Evolutionary conservation across 2,113 vertebrate genomes (phyloP).

Genomic region (Camarhynchus parvulus): DNA sequence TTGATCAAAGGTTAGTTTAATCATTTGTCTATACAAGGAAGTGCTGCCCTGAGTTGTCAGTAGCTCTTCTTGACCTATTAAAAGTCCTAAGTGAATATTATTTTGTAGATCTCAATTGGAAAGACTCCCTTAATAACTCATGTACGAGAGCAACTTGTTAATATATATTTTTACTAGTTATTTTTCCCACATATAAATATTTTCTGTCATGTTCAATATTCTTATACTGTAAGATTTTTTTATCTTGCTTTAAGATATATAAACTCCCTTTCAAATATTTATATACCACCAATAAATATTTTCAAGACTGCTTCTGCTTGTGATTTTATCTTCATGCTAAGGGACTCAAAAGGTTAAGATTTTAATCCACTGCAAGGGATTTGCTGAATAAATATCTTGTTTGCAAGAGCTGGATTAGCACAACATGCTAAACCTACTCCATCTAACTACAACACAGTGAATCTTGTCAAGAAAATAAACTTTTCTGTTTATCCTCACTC

Average conservation of each 20-base stretch:
- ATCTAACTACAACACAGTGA: neutral
- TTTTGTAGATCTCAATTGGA: neutral
- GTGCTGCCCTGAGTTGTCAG: neutral
- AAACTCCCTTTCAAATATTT: neutral
- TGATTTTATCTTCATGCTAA: constrained; percentile 22
- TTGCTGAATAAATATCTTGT: constrained; percentile 43
- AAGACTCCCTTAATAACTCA: neutral
- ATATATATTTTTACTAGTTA: neutral
- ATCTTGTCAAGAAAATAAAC: constrained; percentile 43
- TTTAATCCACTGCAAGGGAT: constrained; percentile 31
- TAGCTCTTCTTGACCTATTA: neutral
- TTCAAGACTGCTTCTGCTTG: neutral
- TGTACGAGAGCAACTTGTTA: neutral
- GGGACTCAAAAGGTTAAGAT: constrained; percentile 16
- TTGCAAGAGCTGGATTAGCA: constrained; percentile 10
- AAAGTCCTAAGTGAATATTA: neutral
- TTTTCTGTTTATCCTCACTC: constrained; percentile 45
- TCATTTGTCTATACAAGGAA: neutral
- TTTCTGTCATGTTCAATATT: neutral
- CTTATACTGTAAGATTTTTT: neutral
- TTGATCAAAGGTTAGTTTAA: neutral
- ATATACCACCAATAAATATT: neutral
- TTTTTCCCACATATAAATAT: neutral
- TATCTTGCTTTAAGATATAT: neutral
- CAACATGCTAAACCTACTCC: neutral